phyloP scores from a whole-genome alignment of 2,797 vertebrate species.

The Halcyon smyrnensis region DNA sequence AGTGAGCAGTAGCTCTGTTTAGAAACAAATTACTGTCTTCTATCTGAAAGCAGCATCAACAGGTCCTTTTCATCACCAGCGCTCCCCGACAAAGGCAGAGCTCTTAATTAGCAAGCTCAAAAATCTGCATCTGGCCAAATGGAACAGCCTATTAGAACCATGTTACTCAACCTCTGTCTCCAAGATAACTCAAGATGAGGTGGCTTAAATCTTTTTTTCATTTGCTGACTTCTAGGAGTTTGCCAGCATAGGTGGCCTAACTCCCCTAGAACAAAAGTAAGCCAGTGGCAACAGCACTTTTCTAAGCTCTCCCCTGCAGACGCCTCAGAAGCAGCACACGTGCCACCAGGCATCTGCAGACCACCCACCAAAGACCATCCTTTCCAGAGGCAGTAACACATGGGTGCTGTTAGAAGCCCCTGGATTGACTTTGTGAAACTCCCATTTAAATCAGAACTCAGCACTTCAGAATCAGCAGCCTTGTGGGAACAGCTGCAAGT shows the following conservation, averaged over 20 bases:
- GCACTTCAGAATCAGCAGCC: neutral
- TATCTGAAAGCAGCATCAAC: neutral
- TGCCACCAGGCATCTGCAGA: neutral
- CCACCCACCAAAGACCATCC: neutral
- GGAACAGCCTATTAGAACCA: accelerated
- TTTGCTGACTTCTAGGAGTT: neutral
- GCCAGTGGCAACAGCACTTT: neutral
- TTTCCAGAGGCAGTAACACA: neutral
- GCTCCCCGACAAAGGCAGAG: neutral
- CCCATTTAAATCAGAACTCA: neutral
- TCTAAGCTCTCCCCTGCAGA: neutral
- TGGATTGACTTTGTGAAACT: neutral
- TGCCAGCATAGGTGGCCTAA: neutral
- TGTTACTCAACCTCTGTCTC: neutral
- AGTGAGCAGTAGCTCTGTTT: neutral
- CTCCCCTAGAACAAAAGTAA: neutral
- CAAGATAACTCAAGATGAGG: neutral
- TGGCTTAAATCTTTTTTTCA: neutral
- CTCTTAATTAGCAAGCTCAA: neutral
- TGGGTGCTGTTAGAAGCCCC: neutral
- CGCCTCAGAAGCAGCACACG: neutral
- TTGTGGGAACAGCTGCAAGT: neutral
- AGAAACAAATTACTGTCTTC: neutral
- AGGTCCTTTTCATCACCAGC: neutral
- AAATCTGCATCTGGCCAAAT: neutral